Evolutionary conservation across 2,888 invertebrate genomes (phyloP).

Genomic region (Apodemia hepburni): DNA sequence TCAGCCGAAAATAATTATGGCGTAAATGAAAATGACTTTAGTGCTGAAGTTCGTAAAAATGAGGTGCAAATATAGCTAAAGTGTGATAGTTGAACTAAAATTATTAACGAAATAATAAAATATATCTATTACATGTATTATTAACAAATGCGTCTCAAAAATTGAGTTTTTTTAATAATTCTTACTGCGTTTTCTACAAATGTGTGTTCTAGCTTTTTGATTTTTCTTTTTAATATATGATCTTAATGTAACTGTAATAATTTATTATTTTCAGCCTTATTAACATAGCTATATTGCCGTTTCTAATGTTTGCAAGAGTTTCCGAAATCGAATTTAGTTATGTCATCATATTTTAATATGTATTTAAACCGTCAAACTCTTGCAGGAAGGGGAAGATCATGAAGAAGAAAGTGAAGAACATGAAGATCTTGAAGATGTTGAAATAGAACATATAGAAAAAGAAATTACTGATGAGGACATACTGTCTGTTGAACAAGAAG

Average conservation of each 20-base stretch:
- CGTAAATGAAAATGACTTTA: conserved; percentile 42
- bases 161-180: neutral
- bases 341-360: neutral
- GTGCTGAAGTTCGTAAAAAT: conserved; percentile 42
- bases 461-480: conserved; percentile 59
- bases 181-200: neutral
- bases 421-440: conserved; percentile 53
- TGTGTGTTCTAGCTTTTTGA: conserved; percentile 1
- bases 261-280: conserved; percentile 11
- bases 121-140: conserved; percentile 3
- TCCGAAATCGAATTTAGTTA: neutral
- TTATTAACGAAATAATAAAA: conserved; percentile 8
- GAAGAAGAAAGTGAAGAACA: conserved; percentile 43
- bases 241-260: neutral
- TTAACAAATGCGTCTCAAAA: conserved; percentile 7
- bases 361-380: conserved; percentile 7
- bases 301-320: neutral
- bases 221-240: neutral
- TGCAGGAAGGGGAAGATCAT: conserved; percentile 48
- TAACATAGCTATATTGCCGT: neutral
- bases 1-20: conserved; percentile 37
- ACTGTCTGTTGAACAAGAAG: conserved; percentile 42
- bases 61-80: conserved; percentile 15
- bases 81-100: conserved; percentile 14
- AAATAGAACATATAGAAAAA: conserved; percentile 66